Base-by-base conservation (phyloP, 2,113 vertebrate genomes). In the Brachyistius frenatus region DNA sequence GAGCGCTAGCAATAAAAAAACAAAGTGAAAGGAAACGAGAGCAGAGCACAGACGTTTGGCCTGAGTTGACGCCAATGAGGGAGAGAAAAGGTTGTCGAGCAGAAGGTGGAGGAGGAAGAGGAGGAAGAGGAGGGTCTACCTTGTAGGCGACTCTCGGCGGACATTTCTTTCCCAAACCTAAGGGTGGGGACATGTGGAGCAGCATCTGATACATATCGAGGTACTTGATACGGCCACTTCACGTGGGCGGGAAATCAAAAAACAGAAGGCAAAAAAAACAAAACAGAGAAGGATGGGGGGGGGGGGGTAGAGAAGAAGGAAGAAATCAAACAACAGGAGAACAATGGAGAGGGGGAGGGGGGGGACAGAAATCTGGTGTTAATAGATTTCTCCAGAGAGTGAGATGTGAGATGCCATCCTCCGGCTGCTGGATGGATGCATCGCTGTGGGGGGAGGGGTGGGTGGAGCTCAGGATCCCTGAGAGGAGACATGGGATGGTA, bases 161-260 rank as follows among this genome's bases (percentile, higher is more conserved):
- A 93, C 98, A 99, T 95, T 98, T 97, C 97, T 99, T 99, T 93
- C 98, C 98, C 93, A 99, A 96, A 95, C 98, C 97, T 95, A 99
- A 96, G 90, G 98, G 98, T 88, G 97, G 98, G 95, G 97, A 97
- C 97, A 99, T 98, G 96, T 99, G 98, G 93, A 97, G 97, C 96
- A 99, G 96, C 97, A 99, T 99, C 96, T 98, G 96, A 95, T 99
- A 99, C 98, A 99, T 99, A 96, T 99, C 97, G 93, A 93, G 96
- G 96, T 99, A 97, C 96, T 97, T 98, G 96, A 99, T 98, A 95
- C 97, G 97, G 94, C 97, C 98, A 93, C 97, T 99, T 95, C 93
- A 94, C 81, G 14, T 76, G 76, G 86, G 91, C 89, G 85, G 83
- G 54, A 81, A 91, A 86, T 64, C 10, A 78, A 89, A 81, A 56